Base-by-base conservation (phyloP, 1,140 invertebrate species). In the Drosophila trapezifrons region DNA sequence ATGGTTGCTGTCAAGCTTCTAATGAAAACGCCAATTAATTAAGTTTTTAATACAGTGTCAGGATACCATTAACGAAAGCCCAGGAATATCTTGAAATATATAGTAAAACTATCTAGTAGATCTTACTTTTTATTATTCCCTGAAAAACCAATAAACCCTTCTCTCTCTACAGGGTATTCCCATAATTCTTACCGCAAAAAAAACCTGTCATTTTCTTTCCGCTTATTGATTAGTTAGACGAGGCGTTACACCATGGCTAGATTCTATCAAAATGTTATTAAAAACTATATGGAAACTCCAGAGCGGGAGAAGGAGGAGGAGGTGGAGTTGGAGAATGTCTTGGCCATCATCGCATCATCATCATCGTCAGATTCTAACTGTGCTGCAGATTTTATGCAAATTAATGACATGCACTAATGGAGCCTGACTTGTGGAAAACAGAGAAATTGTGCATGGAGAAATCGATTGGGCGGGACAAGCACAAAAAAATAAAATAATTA, bases 401-500 rank as follows among this genome's bases (percentile, higher is more conserved):
- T 86, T 86, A 86, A 86, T 86, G 83, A 76, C 66, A 86, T 78
- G 75, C 82, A 85, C 83, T 85, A 85, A 85, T 85, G 82, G 83
- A 86, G 73, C 73, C 54, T 59, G 73, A 76, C 69, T 73, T 67
- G 43, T 29, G 70, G 46, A 58, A 75, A 55, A 57, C 25, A 55
- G 25, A 52, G 37, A 66, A 60, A 74, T 49, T 63, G 52, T 42
- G 42, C 54, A 69, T 35, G 42, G 56, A 56, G 63, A 66, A 84
- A 84, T 76, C 78, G 78, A 86, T 85, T 86, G 71, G 56, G 40
- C 47, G 59, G 37, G 47, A 35, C 46, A 37, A 27, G 10, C 18
- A 49, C 17, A 43, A 40, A 27, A 20, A 59, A 13, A 51, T 13
- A 18, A n/a, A 32, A 25, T 54, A 29, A 51, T 51, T 13, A 32